phyloP scores from a whole-genome alignment of 2,888 invertebrate genomes.

The Pseudeuparius sepicola region DNA sequence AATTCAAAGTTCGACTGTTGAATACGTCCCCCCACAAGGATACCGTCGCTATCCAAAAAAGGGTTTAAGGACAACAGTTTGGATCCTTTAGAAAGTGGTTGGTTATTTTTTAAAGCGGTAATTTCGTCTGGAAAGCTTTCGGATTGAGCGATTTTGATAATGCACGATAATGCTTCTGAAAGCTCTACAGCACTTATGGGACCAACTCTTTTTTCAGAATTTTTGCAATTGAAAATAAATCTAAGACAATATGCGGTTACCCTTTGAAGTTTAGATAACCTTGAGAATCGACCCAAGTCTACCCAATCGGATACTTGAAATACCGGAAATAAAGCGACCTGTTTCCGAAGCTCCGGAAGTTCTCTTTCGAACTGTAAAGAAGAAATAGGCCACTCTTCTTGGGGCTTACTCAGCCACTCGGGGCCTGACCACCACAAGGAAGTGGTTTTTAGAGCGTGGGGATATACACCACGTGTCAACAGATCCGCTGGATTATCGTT shows the following conservation, averaged over 20 bases:
- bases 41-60: conserved; percentile 5
- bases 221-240: conserved; percentile 4
- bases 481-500: conserved; percentile 9
- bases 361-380: no score
- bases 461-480: not conserved
- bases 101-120: no score
- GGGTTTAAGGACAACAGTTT: conserved; percentile 8
- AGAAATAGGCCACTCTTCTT: conserved; percentile 3
- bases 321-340: conserved; percentile 2
- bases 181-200: no score
- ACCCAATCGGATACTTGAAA: not conserved
- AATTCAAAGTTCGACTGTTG: conserved; percentile 9
- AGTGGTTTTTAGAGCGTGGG: no score
- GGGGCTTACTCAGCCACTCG: no score
- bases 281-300: not conserved
- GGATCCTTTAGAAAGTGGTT: not conserved
- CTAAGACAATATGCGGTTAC: conserved; percentile 3
- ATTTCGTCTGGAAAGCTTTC: no score
- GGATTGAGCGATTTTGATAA: no score
- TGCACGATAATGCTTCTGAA: no score
- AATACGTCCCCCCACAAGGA: conserved; percentile 14
- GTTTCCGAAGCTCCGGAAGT: not conserved
- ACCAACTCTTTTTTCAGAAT: not conserved
- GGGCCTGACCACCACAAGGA: no score
- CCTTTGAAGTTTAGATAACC: conserved; percentile 4